Percentiles rank a stretch among this genome's conserved stretches.
phyloP scores from a whole-genome alignment of 2,113 vertebrate genomes.

The Chroicocephalus ridibundus region DNA sequence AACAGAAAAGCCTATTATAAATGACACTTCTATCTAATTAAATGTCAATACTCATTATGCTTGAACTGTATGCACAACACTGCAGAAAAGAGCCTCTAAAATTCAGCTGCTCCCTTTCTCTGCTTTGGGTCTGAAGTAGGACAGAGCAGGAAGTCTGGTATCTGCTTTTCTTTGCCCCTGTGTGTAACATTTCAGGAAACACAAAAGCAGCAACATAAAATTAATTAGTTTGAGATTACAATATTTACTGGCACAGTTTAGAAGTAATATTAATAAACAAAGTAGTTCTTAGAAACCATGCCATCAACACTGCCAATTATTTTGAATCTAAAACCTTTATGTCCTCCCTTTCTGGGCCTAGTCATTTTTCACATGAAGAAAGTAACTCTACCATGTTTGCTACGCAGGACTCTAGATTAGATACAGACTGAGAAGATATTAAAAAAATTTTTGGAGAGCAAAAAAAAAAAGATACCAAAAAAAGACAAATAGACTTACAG shows the following conservation, averaged over 20 bases:
- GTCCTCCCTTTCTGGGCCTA: neutral
- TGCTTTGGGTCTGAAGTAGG: constrained; percentile 38
- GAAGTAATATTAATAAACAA: neutral
- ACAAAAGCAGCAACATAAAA: neutral
- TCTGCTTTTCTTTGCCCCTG: neutral
- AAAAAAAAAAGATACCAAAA: neutral
- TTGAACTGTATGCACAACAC: neutral
- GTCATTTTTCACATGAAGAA: neutral
- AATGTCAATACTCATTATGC: neutral
- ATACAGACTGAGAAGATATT: neutral
- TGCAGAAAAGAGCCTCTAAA: constrained; percentile 62
- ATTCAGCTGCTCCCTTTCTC: constrained; percentile 70
- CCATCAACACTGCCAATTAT: neutral
- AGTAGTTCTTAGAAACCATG: neutral
- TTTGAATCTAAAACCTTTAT: neutral
- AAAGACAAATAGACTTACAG: neutral
- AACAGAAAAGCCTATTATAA: neutral
- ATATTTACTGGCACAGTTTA: neutral
- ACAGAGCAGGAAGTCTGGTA: neutral
- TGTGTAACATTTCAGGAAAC: neutral
- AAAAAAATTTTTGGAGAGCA: neutral
- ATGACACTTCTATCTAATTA: neutral
- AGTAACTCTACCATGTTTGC: neutral
- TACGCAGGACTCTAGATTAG: neutral
- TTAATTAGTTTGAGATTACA: neutral